Base-by-base conservation (phyloP, 2,113 vertebrate species). In the zebrafish (Danio rerio) region DNA sequence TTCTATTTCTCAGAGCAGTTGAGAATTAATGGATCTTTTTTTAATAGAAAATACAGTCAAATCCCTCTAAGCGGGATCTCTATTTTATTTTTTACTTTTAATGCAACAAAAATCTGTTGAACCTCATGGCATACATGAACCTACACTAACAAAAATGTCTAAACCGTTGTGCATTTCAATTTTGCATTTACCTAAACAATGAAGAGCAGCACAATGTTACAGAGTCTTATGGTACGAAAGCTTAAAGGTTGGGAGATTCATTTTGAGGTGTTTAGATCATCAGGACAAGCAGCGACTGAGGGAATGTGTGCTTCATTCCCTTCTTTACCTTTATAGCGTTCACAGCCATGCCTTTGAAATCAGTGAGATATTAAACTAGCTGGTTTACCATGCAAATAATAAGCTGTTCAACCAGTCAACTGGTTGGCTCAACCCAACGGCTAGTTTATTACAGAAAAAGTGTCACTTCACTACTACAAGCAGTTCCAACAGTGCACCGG, bases 1-100 rank as follows among this genome's bases (percentile, higher is more conserved):
- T 70, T 69, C 73, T 70, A 79, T 70, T 20, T 55, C 63, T 82
- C 62, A 59, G 45, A 65, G 40, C 76, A 50, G 55, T 15, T 73
- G 61, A 73, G 80, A 63, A 65, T 75, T 49, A 74, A 43, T 63
- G 42, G 43, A 77, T 66, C 50, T 58, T 70, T 20, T 81, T 61
- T 82, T 59, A 16, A 82, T 71, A 68, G 75, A 84, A 79, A 82
- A 78, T 74, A 80, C 78, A 80, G 79, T 52, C 15, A 52, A 53
- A 70, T 65, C 63, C 59, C 66, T 83, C 81, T 65, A 81, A 59
- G 18, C 47, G 47, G 83, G 72, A 81, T 50, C 12, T 79, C 52
- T 61, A 59, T 59, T 50, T 83, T 63, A 59, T 50, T 56, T 62
- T 81, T 43, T 31, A n/a, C 31, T 66, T 65, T 53, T 62, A 73